Conservation (phyloP, 2,797 vertebrate species). For the Sarcoramphus papa region DNA sequence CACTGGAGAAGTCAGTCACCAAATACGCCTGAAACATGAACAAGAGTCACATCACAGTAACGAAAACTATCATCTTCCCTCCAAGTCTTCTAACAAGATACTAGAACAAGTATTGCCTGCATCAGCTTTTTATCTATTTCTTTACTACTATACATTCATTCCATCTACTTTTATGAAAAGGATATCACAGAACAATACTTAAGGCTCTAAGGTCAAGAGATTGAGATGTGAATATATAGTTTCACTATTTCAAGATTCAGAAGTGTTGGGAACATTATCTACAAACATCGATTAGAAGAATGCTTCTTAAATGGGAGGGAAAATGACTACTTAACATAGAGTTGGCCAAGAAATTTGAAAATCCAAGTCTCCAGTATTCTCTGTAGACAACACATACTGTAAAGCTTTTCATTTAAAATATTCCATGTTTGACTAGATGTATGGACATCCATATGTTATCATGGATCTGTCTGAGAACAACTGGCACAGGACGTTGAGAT, state of each 20-base stretch:
- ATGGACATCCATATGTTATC: background rate
- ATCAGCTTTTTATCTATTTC: background rate
- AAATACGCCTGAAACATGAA: background rate
- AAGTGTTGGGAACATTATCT: background rate
- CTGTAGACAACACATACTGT: background rate
- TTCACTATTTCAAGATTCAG: background rate
- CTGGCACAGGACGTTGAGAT: background rate
- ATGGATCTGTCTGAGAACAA: background rate
- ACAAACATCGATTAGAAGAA: background rate
- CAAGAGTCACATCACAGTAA: background rate
- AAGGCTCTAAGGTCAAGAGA: background rate
- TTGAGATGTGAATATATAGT: fast-evolving
- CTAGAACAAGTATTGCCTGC: background rate
- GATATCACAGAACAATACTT: background rate
- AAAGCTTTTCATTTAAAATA: background rate
- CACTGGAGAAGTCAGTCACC: background rate
- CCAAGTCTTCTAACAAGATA: background rate
- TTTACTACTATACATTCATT: background rate
- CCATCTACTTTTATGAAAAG: background rate
- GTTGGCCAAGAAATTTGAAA: background rate
- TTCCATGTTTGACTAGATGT: background rate
- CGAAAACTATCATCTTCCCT: background rate
- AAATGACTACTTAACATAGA: background rate
- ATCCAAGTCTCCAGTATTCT: background rate
- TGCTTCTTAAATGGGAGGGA: background rate